Percentiles rank a stretch among this genome's conserved stretches.
Conservation (phyloP, 2,113 vertebrate genomes). For the Coptodon bakossiorum region DNA sequence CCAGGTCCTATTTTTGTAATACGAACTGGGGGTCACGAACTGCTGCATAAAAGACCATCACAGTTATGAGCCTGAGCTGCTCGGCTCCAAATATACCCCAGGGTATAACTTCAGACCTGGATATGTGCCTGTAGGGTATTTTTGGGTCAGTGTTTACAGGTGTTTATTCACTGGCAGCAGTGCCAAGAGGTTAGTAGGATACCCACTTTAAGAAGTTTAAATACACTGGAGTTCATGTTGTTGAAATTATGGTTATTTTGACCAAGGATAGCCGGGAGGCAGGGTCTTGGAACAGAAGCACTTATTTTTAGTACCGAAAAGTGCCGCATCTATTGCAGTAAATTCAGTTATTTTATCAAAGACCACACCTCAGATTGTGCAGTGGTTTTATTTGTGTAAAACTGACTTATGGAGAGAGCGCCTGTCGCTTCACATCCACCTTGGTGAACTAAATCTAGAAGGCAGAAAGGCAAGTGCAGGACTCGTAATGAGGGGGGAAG, state of each 20-base stretch:
- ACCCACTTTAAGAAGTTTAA: constrained; percentile 59
- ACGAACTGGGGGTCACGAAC: constrained; percentile 49
- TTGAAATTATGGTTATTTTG: constrained; percentile 42
- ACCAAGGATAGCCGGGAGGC: background rate
- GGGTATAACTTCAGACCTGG: constrained; percentile 56
- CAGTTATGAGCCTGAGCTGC: constrained; percentile 34
- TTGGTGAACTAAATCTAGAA: background rate
- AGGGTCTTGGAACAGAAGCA: background rate
- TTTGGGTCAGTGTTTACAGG: constrained; percentile 57
- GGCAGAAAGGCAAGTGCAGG: background rate
- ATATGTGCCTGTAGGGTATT: constrained; percentile 54
- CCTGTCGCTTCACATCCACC: background rate
- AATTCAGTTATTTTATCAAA: background rate
- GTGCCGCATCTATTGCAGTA: background rate
- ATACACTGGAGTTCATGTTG: constrained; percentile 38
- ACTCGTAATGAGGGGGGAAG: background rate
- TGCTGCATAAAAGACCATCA: constrained; percentile 49
- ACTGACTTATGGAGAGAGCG: background rate
- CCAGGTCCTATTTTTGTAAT: constrained; percentile 58
- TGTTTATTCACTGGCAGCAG: constrained; percentile 41
- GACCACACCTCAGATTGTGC: background rate
- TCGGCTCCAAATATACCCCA: constrained; percentile 40
- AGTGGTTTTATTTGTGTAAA: background rate
- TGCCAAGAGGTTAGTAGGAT: constrained; percentile 62
- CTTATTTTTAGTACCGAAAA: background rate